Percentiles rank a stretch among this genome's conserved stretches.
Conservation (phyloP, 1,140 invertebrate species). For the Halesus radiatus region DNA sequence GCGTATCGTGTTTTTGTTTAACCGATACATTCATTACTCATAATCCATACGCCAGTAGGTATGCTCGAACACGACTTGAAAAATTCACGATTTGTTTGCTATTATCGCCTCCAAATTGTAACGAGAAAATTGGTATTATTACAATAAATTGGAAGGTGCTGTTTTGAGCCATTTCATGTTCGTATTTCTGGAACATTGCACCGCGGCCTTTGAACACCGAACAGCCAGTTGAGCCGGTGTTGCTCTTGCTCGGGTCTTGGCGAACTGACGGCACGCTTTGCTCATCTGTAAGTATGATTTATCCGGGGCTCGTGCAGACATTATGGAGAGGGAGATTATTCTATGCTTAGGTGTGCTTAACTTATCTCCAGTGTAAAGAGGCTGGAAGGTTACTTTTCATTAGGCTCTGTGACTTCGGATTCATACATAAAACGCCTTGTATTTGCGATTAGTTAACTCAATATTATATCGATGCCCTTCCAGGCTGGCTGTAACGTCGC, state of each 20-base stretch:
- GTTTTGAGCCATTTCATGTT: not conserved
- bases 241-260: not conserved
- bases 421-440: no score
- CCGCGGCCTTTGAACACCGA: not conserved
- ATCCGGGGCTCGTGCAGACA: conserved; percentile 17
- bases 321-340: conserved; percentile 5
- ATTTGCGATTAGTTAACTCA: no score
- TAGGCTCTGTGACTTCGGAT: no score
- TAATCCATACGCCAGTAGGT: not conserved
- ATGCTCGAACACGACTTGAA: conserved; percentile 11
- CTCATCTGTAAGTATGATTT: conserved; percentile 26
- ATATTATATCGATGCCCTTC: no score
- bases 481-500: no score
- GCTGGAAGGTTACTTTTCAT: no score
- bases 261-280: conserved; percentile 18
- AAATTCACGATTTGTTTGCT: conserved; percentile 31
- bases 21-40: no score
- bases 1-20: no score
- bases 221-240: not conserved
- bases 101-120: conserved; percentile 40
- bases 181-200: not conserved
- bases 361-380: no score
- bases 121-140: conserved; percentile 39
- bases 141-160: conserved; percentile 36
- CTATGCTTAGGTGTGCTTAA: not conserved